Base-by-base conservation (phyloP, 2,113 vertebrate species). In the Athene cunicularia region DNA sequence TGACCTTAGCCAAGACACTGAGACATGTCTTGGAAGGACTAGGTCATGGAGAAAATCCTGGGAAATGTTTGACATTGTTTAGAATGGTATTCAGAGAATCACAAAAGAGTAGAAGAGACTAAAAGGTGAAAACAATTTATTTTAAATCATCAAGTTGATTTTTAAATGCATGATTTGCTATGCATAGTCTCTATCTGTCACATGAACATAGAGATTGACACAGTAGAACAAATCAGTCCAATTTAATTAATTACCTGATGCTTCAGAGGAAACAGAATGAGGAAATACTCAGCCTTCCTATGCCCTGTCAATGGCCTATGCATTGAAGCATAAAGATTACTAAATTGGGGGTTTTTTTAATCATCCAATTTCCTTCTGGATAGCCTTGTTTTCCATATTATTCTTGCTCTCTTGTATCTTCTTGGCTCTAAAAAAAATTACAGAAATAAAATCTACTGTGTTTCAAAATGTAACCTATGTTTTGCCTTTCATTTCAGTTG, bases 221-320 rank as follows among this genome's bases (percentile, higher is more conserved):
- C 41, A 83, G 59, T 68, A 64, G 91, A 93, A 86, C 33, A 94
- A 94, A 86, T 93, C 33, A 58, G 90, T 73, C 87, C 33, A 79
- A 64, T 82, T 85, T 82, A 70, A 93, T 95, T 79, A 89, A 79
- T 91, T 87, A 75, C 7, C 53, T 60, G 30, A 90, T 87, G 66
- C 79, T 93, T 93, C 77, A 90, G 27, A 91, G 49, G 41, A 87
- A 95, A 82, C 2, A 2, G 19, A 68, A 60, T 32, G 16, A 94
- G 64, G 32, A 91, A 85, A 82, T 35, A 63, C 26, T 79, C 47
- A 58, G 28, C 68, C 52, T 59, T 93, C 32, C 41, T 56, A 64
- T 0, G 7, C 6, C 19, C 62, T 49, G 28, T 37, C 18, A 68
- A 41, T 47, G 82, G 37, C 43, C 60, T 75, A 27, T 45, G 52